A percentile compares a stretch with the other conserved stretches of the same genome.
phyloP scores from a whole-genome alignment of 2,113 vertebrate genomes.

The Gopherus flavomarginatus region DNA sequence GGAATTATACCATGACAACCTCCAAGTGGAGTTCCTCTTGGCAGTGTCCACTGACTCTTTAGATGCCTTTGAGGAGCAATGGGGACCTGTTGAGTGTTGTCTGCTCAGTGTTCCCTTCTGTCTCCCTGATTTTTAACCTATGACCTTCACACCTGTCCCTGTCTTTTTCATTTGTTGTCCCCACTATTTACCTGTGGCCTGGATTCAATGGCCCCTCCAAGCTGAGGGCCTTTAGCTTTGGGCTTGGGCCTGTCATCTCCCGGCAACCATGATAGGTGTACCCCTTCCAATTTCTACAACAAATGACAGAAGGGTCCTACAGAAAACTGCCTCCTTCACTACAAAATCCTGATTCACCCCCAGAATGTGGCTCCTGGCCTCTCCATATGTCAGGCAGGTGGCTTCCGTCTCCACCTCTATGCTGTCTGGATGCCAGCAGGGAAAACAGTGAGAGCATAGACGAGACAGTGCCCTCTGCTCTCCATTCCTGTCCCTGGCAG shows the following conservation, averaged over 20 bases:
- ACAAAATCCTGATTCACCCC: neutral
- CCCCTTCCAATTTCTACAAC: neutral
- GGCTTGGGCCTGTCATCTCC: no score
- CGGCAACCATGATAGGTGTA: neutral
- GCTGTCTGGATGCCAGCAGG: neutral
- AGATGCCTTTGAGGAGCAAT: no score
- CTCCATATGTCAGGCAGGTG: fast-evolving
- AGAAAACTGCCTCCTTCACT: neutral
- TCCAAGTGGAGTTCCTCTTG: no score
- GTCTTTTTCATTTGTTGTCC: neutral
- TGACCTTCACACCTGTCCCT: neutral
- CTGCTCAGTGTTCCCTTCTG: neutral
- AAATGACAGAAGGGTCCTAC: neutral
- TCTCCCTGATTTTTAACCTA: neutral
- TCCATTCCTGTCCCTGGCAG: neutral
- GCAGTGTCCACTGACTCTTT: no score
- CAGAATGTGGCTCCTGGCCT: neutral
- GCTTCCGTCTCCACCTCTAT: neutral
- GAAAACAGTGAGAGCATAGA: neutral
- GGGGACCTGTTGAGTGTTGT: neutral
- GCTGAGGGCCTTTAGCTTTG: no score
- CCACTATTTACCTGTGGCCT: neutral
- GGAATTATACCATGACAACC: no score
- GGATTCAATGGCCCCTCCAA: neutral
- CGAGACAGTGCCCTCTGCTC: neutral